Evolutionary conservation across 2,888 invertebrate species (phyloP).

Genomic region (Eupithecia pulchellata): DNA sequence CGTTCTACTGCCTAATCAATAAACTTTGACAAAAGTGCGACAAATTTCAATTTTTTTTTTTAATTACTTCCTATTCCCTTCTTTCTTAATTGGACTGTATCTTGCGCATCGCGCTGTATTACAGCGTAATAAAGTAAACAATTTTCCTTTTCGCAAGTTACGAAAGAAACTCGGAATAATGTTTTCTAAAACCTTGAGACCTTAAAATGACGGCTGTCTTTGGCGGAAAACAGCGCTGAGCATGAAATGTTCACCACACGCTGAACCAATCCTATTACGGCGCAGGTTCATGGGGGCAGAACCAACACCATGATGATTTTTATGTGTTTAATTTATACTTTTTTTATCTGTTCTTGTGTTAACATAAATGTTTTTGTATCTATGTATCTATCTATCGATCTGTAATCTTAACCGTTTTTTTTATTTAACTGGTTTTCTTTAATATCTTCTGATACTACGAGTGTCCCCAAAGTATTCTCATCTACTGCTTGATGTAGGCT

Average conservation of each 20-base stretch:
- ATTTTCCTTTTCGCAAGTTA: constrained; percentile 36
- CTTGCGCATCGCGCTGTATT: neutral
- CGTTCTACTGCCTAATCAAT: too few relatives aligned
- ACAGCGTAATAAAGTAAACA: constrained; percentile 31
- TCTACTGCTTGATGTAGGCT: too few relatives aligned
- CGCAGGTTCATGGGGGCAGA: too few relatives aligned
- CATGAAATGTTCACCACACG: too few relatives aligned
- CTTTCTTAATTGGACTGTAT: neutral
- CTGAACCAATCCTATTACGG: too few relatives aligned
- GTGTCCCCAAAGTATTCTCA: neutral
- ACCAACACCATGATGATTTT: too few relatives aligned
- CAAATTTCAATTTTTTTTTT: neutral
- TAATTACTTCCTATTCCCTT: neutral
- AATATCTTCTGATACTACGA: neutral
- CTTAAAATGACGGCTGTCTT: neutral
- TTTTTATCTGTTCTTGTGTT: too few relatives aligned
- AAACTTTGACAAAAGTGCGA: neutral
- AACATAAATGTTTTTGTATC: too few relatives aligned
- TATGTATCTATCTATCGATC: too few relatives aligned
- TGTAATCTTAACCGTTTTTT: neutral
- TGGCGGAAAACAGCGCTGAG: too few relatives aligned
- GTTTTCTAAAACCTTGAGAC: constrained; percentile 4
- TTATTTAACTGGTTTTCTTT: neutral
- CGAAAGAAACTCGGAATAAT: neutral
- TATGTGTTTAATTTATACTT: too few relatives aligned